A percentile compares a stretch with the other conserved stretches of the same genome.
Evolutionary conservation across 2,797 vertebrate species (phyloP).

Genomic region (Prionace glauca): DNA sequence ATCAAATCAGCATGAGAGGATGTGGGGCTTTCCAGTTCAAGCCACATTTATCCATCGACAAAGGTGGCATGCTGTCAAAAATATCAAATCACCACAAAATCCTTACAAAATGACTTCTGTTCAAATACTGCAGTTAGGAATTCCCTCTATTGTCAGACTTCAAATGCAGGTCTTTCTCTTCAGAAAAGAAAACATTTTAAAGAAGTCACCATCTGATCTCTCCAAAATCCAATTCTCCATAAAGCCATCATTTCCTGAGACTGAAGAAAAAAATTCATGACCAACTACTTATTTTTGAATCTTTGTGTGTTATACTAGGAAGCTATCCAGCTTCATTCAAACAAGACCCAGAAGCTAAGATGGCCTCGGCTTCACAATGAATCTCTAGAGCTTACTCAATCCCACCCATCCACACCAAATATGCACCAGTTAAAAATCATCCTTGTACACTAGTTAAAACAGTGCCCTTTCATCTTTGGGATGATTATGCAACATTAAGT

Average conservation of each 20-base stretch:
- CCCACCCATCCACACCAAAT: background rate
- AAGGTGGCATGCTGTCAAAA: background rate
- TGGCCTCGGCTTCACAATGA: background rate
- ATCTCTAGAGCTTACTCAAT: background rate
- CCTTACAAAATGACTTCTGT: background rate
- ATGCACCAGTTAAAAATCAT: background rate
- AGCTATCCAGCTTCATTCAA: too few species aligned
- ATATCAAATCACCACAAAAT: background rate
- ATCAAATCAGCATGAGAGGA: background rate
- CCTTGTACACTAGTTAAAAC: background rate
- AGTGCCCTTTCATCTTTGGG: background rate
- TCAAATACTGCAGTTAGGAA: background rate
- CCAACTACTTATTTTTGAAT: too few species aligned
- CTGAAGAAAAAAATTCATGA: too few species aligned
- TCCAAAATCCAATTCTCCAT: background rate
- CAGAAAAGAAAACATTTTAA: background rate
- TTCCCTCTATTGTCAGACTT: background rate
- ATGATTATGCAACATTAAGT: background rate
- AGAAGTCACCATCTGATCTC: background rate
- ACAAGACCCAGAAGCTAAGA: too few species aligned
- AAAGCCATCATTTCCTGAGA: background rate
- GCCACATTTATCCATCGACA: background rate
- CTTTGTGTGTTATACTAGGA: too few species aligned
- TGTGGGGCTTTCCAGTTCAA: background rate
- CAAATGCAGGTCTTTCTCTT: background rate